phyloP scores from a whole-genome alignment of 2,888 invertebrate genomes.

The Netelia virgata region DNA sequence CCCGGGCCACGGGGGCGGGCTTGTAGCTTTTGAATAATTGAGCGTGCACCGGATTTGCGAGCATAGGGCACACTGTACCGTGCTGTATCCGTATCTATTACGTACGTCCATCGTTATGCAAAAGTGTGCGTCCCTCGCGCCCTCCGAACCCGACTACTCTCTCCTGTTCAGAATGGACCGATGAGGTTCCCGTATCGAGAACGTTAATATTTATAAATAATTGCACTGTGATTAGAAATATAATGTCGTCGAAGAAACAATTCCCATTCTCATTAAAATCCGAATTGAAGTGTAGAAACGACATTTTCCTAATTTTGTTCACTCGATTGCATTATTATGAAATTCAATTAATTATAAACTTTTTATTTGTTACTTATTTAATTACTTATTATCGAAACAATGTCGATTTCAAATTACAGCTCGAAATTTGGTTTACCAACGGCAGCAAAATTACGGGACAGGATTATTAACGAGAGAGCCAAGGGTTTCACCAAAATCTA shows the following conservation, averaged over 20 bases:
- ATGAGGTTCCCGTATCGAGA: slow-evolving; percentile 18
- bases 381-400: too few species aligned
- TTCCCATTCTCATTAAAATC: too few species aligned
- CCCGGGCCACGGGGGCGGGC: slow-evolving; percentile 46
- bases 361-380: too few species aligned
- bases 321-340: too few species aligned
- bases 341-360: too few species aligned
- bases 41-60: slow-evolving; percentile 61
- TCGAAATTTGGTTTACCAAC: slow-evolving; percentile 71
- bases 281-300: too few species aligned
- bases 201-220: too few species aligned
- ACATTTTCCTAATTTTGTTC: too few species aligned
- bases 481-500: slow-evolving; percentile 77
- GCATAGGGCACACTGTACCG: slow-evolving; percentile 21
- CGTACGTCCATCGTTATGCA: slow-evolving; percentile 51
- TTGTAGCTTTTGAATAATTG: slow-evolving; percentile 67
- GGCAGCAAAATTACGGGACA: slow-evolving; percentile 73
- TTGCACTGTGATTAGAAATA: too few species aligned
- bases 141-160: not conserved
- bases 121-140: slow-evolving; percentile 29
- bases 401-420: slow-evolving; percentile 33
- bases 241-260: too few species aligned
- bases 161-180: not conserved
- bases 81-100: not conserved
- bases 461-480: slow-evolving; percentile 71